These are phyloP conservation scores for Eilema sororculum DNA, from an alignment of 2,888 invertebrate genomes.

Conservation along the genomic window DNA sequence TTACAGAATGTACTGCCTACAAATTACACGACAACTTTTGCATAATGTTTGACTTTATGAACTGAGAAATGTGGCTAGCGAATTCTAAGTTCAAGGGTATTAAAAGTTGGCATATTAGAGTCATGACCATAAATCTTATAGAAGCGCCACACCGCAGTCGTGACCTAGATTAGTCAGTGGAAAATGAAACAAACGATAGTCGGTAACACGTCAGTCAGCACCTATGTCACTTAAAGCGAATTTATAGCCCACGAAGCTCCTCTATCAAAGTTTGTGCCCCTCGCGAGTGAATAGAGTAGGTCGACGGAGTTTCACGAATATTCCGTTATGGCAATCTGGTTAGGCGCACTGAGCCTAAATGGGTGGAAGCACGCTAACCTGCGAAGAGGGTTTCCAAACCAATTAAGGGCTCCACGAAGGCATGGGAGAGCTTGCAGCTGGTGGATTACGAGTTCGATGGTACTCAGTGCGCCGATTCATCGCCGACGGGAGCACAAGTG, in stretches of 20 bases:
- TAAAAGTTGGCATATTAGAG: constrained; percentile 39
- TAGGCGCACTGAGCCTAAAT: constrained; percentile 81
- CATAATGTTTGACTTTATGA: constrained; percentile 63
- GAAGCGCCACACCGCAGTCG: constrained; percentile 54
- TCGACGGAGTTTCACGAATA: constrained; percentile 80
- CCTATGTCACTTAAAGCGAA: constrained; percentile 70
- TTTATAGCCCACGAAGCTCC: constrained; percentile 65
- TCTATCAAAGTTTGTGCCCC: constrained; percentile 65
- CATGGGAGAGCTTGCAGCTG: constrained; percentile 83
- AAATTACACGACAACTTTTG: constrained; percentile 67
- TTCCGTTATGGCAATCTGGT: constrained; percentile 84
- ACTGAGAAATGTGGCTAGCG: constrained; percentile 58
- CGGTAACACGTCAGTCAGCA: constrained; percentile 68
- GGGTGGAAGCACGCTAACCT: constrained; percentile 78
- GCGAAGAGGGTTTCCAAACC: constrained; percentile 85
- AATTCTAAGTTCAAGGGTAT: constrained; percentile 58
- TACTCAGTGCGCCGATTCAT: constrained; percentile 78
- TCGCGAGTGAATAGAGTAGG: constrained; percentile 64
- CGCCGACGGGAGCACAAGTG: constrained; percentile 69
- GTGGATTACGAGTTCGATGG: constrained; percentile 83
- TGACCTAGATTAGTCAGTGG: constrained; percentile 60
- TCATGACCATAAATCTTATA: constrained; percentile 54
- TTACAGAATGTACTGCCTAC: constrained; percentile 61
- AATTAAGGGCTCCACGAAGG: constrained; percentile 85
- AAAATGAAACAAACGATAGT: constrained; percentile 63